Evolutionary conservation across 2,888 invertebrate genomes (phyloP), one percentile per base, ranked within the genome.

Genomic region (Boloria euphrosyne): DNA sequence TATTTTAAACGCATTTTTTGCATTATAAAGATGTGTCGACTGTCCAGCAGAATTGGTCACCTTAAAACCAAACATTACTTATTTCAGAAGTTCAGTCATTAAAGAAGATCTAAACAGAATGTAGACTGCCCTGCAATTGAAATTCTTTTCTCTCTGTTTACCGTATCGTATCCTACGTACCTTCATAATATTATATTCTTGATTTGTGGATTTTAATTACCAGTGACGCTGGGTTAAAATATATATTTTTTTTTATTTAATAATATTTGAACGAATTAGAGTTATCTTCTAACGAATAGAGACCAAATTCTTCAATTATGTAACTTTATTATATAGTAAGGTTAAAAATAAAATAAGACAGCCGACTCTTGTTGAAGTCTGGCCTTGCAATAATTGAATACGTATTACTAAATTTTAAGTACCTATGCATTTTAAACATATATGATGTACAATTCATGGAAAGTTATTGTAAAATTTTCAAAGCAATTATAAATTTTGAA

Each of bases 401-500:
- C 10, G 31, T 38, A 38, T 10, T 1, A 31, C 31, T 10, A 10
- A 38, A 10, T 38, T 38, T 38, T 38, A 38, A 2, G 31, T 38
- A 31, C 27, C 27, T 27, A 57, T 4, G n/a, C 44, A 46, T 46
- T 31, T 54, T 38, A 62, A 47, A 46, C n/a, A 13, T 17, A 13
- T 58, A 58, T 49, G 31, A 58, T 31, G 47, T 49, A 49, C 16
- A 49, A 17, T 47, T 38, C 47, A 47, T 55, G 49, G 43, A 55
- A 50, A n/a, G 14, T 63, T 55, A 50, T n/a, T 55, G 55, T 43
- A 55, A 43, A 49, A 49, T 63, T 38, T 55, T 63, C 62, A 55
- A 47, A 13, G 16, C 16, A 51, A 72, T 80, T 78, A 75, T 67
- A 73, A 74, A 72, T 74, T 75, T 76, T 73, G 74, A 71, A 76